These are phyloP conservation scores for Scartelaos histophorus DNA, from an alignment of 2,113 vertebrate genomes.

Conservation along the genomic window DNA sequence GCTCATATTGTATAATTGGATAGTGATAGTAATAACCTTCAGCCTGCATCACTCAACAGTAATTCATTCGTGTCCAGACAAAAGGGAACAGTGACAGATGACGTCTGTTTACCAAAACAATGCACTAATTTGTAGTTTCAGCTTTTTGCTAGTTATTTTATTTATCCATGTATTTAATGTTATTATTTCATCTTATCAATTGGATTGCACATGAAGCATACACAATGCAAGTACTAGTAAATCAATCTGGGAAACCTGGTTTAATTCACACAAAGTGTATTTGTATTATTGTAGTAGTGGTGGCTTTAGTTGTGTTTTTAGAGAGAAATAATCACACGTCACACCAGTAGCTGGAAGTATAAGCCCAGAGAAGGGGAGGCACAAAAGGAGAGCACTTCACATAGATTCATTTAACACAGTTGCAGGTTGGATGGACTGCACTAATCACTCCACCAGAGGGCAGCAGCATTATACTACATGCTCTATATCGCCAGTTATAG, in stretches of 20 bases:
- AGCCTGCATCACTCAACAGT: constrained; percentile 1
- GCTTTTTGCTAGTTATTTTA: background rate
- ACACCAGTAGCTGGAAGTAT: no score
- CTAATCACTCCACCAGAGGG: background rate
- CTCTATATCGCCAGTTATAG: no score
- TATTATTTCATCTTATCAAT: background rate
- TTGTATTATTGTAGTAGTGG: background rate
- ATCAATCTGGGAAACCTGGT: no score
- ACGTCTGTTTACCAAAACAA: background rate
- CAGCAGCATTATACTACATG: background rate
- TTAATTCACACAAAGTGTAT: background rate
- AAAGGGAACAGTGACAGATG: background rate
- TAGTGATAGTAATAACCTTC: background rate
- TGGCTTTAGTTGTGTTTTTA: background rate
- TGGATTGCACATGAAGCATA: background rate
- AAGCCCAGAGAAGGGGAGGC: no score
- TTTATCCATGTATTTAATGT: background rate
- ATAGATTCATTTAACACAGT: background rate
- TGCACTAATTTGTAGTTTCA: background rate
- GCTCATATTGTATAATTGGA: background rate
- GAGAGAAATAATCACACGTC: no score
- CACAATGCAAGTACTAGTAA: no score
- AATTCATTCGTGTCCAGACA: background rate
- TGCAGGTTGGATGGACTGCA: background rate
- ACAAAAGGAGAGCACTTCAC: background rate